Evolutionary conservation across 2,113 vertebrate species (phyloP).

Genomic region (Eublepharis macularius): DNA sequence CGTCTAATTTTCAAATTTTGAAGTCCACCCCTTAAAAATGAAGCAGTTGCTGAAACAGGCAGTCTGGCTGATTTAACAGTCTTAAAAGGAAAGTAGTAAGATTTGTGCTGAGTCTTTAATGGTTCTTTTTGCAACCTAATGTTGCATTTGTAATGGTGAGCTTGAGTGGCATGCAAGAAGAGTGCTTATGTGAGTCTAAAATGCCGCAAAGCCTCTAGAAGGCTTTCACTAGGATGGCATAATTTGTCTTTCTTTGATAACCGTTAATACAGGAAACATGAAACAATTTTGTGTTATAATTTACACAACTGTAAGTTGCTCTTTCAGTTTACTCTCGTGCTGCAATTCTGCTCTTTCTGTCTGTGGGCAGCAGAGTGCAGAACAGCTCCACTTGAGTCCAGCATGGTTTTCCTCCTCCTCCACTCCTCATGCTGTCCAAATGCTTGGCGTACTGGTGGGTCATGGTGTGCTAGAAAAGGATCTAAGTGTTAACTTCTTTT

Average conservation of each 20-base stretch:
- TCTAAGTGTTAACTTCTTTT: neutral
- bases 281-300: neutral
- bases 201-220: neutral
- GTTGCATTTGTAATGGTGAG: neutral
- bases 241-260: neutral
- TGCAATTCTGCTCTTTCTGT: neutral
- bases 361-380: neutral
- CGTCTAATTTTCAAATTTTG: neutral
- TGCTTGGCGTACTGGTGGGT: neutral
- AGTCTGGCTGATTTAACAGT: neutral
- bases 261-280: neutral
- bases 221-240: neutral
- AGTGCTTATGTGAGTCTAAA: neutral
- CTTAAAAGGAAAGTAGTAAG: neutral
- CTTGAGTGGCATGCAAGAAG: neutral
- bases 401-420: too few relatives aligned
- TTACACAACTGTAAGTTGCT: neutral
- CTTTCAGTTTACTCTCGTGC: neutral
- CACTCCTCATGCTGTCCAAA: neutral
- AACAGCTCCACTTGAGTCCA: neutral
- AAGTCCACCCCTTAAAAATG: neutral
- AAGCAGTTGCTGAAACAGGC: neutral
- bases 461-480: neutral
- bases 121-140: neutral
- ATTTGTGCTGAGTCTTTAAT: neutral